Percentiles rank a stretch among this genome's conserved stretches.
phyloP scores from a whole-genome alignment of 2,113 vertebrate genomes.

The Mus pahari region DNA sequence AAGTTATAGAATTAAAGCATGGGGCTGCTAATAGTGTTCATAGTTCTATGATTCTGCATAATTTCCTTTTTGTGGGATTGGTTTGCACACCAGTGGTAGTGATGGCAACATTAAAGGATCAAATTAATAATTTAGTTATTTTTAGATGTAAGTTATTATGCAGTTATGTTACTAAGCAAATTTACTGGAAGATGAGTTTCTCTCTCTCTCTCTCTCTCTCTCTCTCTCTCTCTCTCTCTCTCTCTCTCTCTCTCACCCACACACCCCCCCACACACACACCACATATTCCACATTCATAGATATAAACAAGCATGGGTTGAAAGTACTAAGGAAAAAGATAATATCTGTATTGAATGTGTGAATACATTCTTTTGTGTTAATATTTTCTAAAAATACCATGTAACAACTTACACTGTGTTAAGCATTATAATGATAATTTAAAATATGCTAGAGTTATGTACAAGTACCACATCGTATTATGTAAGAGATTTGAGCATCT shows the following conservation, averaged over 20 bases:
- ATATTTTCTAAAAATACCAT: neutral
- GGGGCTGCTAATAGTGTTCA: neutral
- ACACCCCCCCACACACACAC: neutral
- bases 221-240: neutral
- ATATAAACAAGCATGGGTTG: neutral
- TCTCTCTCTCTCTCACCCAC: neutral
- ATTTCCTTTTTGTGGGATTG: conserved; percentile 46
- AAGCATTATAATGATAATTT: neutral
- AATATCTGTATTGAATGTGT: neutral
- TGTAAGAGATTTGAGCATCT: neutral
- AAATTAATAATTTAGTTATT: conserved; percentile 39
- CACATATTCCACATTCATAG: neutral
- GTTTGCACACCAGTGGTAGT: neutral
- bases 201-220: neutral
- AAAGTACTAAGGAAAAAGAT: neutral
- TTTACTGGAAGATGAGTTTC: conserved; percentile 64
- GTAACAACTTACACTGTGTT: neutral
- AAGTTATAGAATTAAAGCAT: neutral
- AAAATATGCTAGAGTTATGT: neutral
- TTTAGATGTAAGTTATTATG: conserved; percentile 19
- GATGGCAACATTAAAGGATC: conserved; percentile 43
- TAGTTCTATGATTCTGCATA: neutral
- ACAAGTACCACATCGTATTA: neutral
- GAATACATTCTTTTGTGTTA: neutral
- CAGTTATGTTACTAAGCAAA: conserved; percentile 71